Evolutionary conservation across 2,888 invertebrate species (phyloP).

Genomic region (Romanomermis culicivorax): DNA sequence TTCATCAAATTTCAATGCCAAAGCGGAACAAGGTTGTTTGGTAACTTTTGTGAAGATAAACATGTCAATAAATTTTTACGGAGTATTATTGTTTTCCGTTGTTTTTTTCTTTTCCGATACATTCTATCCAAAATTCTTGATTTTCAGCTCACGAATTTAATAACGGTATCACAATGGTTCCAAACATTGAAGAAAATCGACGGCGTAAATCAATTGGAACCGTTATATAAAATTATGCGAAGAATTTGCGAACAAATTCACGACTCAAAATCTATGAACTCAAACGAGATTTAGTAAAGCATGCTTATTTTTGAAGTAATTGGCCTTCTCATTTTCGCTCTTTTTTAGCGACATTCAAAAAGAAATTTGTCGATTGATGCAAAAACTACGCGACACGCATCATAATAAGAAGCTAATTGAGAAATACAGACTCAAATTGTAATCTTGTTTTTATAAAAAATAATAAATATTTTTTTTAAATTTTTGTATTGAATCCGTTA

Average conservation of each 20-base stretch:
- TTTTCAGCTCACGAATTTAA: too few relatives aligned
- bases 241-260: conserved; percentile 3
- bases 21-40: too few relatives aligned
- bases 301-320: neutral
- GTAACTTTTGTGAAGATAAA: too few relatives aligned
- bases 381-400: neutral
- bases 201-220: conserved; percentile 2
- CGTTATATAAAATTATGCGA: conserved; percentile 3
- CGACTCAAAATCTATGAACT: neutral
- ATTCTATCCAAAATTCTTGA: too few relatives aligned
- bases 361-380: neutral
- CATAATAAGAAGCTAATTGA: neutral
- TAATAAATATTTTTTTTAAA: too few relatives aligned
- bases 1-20: too few relatives aligned
- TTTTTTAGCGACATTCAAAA: neutral
- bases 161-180: too few relatives aligned
- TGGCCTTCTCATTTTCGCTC: neutral
- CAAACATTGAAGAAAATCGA: neutral
- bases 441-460: too few relatives aligned
- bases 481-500: too few relatives aligned
- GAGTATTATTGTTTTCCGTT: too few relatives aligned
- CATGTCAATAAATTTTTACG: too few relatives aligned
- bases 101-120: neutral
- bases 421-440: too few relatives aligned
- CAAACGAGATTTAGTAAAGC: neutral